phyloP scores from a whole-genome alignment of 2,113 vertebrate species.

The Lampris megalopsis region DNA sequence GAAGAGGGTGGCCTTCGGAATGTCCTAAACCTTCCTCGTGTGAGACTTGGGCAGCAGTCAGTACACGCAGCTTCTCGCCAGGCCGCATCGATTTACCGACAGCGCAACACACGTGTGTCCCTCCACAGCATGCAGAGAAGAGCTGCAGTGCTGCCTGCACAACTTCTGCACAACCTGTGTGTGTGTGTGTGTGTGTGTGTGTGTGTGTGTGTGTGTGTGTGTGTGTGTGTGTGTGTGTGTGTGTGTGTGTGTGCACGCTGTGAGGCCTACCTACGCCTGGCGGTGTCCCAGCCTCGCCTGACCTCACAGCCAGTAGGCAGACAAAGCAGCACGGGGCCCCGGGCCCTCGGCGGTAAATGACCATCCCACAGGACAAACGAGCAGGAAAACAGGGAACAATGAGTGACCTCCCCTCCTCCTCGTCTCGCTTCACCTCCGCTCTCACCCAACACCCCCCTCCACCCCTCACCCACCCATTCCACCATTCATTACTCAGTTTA shows the following conservation, averaged over 20 bases:
- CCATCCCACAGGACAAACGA: slow-evolving; percentile 34
- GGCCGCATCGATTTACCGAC: no score
- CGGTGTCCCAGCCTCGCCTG: slow-evolving; percentile 36
- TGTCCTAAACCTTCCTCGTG: no score
- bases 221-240: not conserved
- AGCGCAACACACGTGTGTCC: no score
- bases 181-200: slow-evolving; percentile 19
- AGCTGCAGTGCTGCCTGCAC: no score
- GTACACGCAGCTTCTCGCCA: no score
- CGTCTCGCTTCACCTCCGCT: not conserved
- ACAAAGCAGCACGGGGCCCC: slow-evolving; percentile 37
- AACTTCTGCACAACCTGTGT: slow-evolving; percentile 1
- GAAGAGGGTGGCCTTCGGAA: no score
- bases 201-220: not conserved
- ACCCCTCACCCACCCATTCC: not conserved
- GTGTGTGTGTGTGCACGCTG: not conserved
- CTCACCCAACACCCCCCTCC: slow-evolving; percentile 1
- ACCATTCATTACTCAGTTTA: slow-evolving; percentile 68
- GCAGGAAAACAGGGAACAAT: slow-evolving; percentile 68
- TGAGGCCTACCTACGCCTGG: slow-evolving; percentile 16
- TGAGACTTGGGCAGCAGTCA: no score
- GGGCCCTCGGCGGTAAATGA: slow-evolving; percentile 29
- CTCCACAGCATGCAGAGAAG: no score
- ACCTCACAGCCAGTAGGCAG: slow-evolving; percentile 35
- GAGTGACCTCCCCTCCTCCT: slow-evolving; percentile 55